phyloP scores from a whole-genome alignment of 1,140 invertebrate genomes.

The Hirudo medicinalis region DNA sequence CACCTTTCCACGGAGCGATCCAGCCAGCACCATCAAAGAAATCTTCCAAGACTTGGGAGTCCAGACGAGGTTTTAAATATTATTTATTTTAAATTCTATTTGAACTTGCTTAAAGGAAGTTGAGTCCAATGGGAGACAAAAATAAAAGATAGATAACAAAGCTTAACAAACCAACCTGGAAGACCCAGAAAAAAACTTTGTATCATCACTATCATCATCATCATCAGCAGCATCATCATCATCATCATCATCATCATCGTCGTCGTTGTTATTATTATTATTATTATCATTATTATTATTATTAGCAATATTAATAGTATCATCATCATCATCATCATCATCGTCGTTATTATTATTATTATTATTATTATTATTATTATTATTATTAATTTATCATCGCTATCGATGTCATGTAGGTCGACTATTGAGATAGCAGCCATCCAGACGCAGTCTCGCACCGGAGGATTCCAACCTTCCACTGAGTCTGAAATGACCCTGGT shows the following conservation, averaged over 20 bases:
- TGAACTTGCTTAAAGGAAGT: too few species aligned
- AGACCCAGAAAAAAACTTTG: background rate
- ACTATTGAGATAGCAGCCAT: background rate
- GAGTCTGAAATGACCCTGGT: conserved; percentile 2
- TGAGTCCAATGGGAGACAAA: too few species aligned
- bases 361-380: background rate
- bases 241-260: too few species aligned
- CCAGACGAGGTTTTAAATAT: background rate
- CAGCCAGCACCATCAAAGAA: background rate
- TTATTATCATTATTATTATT: background rate
- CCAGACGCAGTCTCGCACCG: background rate
- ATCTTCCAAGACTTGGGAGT: background rate
- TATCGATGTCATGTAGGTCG: too few species aligned
- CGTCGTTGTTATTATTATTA: background rate
- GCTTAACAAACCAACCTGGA: too few species aligned
- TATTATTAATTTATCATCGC: too few species aligned
- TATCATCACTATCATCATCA: background rate
- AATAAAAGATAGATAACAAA: too few species aligned
- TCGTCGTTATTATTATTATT: too few species aligned
- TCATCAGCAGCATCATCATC: too few species aligned
- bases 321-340: too few species aligned
- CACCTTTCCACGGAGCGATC: background rate
- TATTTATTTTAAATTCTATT: too few species aligned
- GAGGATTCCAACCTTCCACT: background rate
- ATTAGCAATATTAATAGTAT: too few species aligned